A percentile compares a stretch with the other conserved stretches of the same genome.
phyloP scores from a whole-genome alignment of 2,113 vertebrate species.

The Neoarius graeffei region DNA sequence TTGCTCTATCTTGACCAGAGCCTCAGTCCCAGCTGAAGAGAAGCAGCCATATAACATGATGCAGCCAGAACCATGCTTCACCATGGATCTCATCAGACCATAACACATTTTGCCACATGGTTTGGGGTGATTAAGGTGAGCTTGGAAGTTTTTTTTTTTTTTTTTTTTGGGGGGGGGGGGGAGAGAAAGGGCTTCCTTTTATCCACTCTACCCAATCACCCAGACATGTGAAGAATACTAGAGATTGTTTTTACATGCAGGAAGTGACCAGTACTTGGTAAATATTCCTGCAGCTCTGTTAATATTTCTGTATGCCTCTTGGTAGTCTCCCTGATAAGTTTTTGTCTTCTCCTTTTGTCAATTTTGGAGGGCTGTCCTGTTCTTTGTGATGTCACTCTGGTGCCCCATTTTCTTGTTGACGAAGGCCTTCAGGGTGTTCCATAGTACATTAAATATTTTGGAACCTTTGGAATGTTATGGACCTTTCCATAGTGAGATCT shows the following conservation, averaged over 20 bases:
- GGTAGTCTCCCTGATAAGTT: not conserved
- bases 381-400: not conserved
- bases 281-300: not conserved
- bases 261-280: not conserved
- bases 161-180: no score
- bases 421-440: not conserved
- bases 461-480: no score
- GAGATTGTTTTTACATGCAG: not conserved
- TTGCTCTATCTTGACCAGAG: not conserved
- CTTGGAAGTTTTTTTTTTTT: not conserved
- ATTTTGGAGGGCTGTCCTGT: not conserved
- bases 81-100: not conserved
- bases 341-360: not conserved
- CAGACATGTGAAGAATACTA: not conserved
- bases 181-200: not conserved
- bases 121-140: not conserved
- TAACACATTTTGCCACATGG: not conserved
- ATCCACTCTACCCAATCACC: not conserved
- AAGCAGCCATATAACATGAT: not conserved
- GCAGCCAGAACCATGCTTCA: not conserved
- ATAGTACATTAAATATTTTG: not conserved
- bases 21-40: not conserved
- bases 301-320: not conserved
- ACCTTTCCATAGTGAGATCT: not conserved
- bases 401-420: not conserved